A percentile compares a stretch with the other conserved stretches of the same genome.
Conservation (phyloP, 2,797 vertebrate genomes). For the Picus viridis region DNA sequence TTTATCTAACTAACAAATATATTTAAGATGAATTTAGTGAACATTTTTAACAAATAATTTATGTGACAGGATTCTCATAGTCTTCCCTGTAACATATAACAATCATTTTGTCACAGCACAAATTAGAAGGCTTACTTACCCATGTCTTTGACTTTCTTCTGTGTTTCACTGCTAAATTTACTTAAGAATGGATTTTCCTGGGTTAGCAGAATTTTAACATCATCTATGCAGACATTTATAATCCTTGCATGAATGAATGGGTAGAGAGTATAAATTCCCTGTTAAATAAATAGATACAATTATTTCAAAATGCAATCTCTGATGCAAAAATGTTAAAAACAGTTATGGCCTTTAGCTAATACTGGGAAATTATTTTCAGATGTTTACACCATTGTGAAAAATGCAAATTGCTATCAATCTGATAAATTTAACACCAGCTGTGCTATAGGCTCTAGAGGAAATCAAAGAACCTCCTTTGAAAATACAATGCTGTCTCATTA, state of each 20-base stretch:
- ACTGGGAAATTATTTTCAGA: not conserved
- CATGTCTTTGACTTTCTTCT: constrained; percentile 89
- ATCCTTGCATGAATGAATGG: constrained; percentile 95
- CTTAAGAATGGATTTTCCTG: constrained; percentile 97
- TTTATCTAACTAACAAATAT: not conserved
- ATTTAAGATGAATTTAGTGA: not conserved
- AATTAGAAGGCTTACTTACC: constrained; percentile 81
- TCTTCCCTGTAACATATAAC: not conserved
- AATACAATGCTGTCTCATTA: constrained; percentile 65
- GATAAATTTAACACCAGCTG: not conserved
- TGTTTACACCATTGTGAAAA: not conserved
- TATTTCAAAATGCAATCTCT: not conserved
- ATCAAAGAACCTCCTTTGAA: not conserved
- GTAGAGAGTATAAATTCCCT: constrained; percentile 96
- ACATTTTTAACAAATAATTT: not conserved
- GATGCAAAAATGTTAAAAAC: not conserved
- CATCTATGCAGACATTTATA: constrained; percentile 88
- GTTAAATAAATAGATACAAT: not conserved
- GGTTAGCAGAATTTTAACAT: constrained; percentile 93
- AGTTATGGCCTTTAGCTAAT: not conserved
- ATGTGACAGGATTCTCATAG: not conserved
- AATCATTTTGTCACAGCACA: not conserved
- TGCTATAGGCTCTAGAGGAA: not conserved
- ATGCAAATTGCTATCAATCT: not conserved
- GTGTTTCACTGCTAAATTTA: constrained; percentile 88